Base-by-base conservation (phyloP, 2,113 vertebrate species). In the Triplophysa dalaica region DNA sequence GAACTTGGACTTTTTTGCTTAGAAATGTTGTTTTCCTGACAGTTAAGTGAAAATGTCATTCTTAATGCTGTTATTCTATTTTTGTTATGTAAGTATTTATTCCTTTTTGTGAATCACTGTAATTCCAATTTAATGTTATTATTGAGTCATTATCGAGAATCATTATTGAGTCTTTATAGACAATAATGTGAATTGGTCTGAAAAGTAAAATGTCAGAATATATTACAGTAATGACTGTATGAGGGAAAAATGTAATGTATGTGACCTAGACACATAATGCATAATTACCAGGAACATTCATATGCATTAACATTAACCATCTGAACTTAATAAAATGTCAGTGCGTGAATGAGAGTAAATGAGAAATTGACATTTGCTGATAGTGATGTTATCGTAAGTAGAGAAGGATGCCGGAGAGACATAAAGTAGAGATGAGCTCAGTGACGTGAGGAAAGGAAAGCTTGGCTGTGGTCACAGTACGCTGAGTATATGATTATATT, bases 401-500 rank as follows among this genome's bases (percentile, higher is more conserved):
- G 38, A 56, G 54, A 56, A 2, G 19, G n/a, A n/a, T 21, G 8
- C 5, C 26, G 22, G 38, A 62, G 56, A 2, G 4, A 62, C n/a
- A 75, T 12, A 75, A 62, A 62, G 16, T 62, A 60, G 22, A 62
- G 56, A 62, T 14, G 9, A 45, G 21, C 21, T 61, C 29, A 58
- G 54, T 75, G 5, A 75, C 19, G 38, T 75, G 58, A 26, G 5
- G 58, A 19, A 56, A 19, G 21, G 26, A 72, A 38, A 74, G 70
- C 70, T 56, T 24, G 11, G 29, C 26, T 73, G 70, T 58, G 22
- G 63, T 64, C 62, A 75, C 70, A 63, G 12, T 22, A 64, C 24
- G 4, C 77, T 54, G 70, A 16, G 77, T 75, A 43, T 70, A 29
- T 73, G 43, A 79, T 79, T 75, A 54, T 70, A 64, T 24, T 70